Base-by-base conservation (phyloP, 2,888 invertebrate genomes). In the Amphipoea oculea region DNA sequence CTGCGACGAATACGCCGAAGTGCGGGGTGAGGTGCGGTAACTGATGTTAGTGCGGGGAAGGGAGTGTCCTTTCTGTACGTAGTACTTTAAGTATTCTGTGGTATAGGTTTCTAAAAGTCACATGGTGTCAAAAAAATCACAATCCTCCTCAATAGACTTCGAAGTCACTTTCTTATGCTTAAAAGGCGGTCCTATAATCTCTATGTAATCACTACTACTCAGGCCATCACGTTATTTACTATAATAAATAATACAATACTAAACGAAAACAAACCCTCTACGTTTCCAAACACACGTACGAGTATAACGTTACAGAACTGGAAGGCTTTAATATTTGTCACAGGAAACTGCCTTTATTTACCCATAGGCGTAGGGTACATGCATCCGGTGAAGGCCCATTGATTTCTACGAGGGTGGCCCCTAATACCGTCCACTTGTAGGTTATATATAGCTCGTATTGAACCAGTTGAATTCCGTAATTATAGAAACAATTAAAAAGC, bases 271-370 rank as follows among this genome's bases (percentile, higher is more conserved):
- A 82, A 76, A 85, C 78, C 78, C 81, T 81, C 65, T 67, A 86
- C 84, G 86, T 86, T 82, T 86, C 69, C 78, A 84, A 84, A 88
- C 83, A 88, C 78, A 89, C 66, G 48, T 40, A 88, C 78, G 89
- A 63, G 48, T 69, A 86, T 84, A 86, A 83, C 81, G 89, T 88
- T 89, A 86, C 86, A 90, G 81, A 77, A 77, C 82, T 82, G 84
- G 87, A 89, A 91, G 87, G 88, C 90, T 92, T 91, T 92, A 93
- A 93, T 95, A 94, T 95, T 95, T 94, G 95, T 94, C 93, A 92
- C 93, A 92, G 95, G 94, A 95, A 94, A 93, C 92, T 89, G 90
- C 91, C 92, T 93, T 94, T 95, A 95, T 95, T 95, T 95, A 93
- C 94, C 92, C 90, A 93, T 92, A 92, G 92, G 92, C 92, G 90